Conservation (phyloP, 2,888 invertebrate species). For the Lathronympha strigana region DNA sequence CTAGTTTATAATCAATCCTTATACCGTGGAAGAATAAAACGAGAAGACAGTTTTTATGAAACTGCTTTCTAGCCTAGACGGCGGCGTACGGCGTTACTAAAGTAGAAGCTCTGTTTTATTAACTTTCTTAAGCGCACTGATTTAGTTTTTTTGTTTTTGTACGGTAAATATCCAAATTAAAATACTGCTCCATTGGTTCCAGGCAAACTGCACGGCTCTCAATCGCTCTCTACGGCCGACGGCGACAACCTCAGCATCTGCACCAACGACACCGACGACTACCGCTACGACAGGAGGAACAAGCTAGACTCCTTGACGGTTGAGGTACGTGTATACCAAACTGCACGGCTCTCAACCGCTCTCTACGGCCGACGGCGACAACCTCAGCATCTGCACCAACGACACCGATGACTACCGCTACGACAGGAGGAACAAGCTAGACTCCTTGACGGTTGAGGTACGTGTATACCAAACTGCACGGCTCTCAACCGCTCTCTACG, state of each 20-base stretch:
- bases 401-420: conserved; percentile 68
- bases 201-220: conserved; percentile 8
- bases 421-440: conserved; percentile 50
- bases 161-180: not conserved
- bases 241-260: conserved; percentile 74
- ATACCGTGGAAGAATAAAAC: no score
- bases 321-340: conserved; percentile 53
- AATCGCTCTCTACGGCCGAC: conserved; percentile 64
- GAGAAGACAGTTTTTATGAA: no score
- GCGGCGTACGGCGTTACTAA: no score
- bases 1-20: no score
- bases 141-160: not conserved
- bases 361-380: conserved; percentile 71
- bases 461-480: no score
- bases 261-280: conserved; percentile 69
- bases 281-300: conserved; percentile 48
- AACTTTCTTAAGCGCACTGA: no score
- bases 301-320: conserved; percentile 60
- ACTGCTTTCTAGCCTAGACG: no score
- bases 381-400: conserved; percentile 69
- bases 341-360: conserved; percentile 51
- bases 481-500: no score
- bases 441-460: conserved; percentile 61
- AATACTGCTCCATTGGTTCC: not conserved
- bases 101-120: no score